Conservation (phyloP, 2,888 invertebrate species). For the Achlya flavicornis region DNA sequence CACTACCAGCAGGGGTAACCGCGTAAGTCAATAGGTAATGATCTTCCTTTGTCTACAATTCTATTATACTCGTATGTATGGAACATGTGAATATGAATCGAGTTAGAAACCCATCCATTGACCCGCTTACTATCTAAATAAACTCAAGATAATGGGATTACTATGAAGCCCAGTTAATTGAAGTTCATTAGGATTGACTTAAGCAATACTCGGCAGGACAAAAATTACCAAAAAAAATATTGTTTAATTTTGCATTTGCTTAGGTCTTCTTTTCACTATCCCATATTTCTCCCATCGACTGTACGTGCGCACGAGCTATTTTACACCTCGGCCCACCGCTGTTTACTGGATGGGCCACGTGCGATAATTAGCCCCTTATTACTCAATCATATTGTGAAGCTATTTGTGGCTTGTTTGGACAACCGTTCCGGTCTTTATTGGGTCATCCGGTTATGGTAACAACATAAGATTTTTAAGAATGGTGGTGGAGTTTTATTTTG, state of each 20-base stretch:
- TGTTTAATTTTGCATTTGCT: too few species aligned
- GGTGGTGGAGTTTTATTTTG: neutral
- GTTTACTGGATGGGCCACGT: constrained; percentile 63
- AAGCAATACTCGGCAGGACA: constrained; percentile 19
- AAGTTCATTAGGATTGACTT: too few species aligned
- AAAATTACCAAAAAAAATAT: constrained; percentile 26
- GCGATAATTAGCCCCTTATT: constrained; percentile 65
- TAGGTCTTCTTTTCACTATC: too few species aligned
- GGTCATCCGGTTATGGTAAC: constrained; percentile 35
- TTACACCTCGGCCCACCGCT: constrained; percentile 30
- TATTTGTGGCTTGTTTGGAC: constrained; percentile 66
- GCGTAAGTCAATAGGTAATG: too few species aligned
- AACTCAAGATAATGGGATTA: too few species aligned
- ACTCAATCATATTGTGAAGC: constrained; percentile 70
- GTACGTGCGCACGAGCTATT: constrained; percentile 20
- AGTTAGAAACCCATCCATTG: too few species aligned
- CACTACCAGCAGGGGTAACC: too few species aligned
- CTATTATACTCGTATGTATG: too few species aligned
- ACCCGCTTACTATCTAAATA: too few species aligned
- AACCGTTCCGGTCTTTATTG: constrained; percentile 43
- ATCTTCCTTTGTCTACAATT: too few species aligned
- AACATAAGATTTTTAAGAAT: constrained; percentile 4
- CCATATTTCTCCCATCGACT: constrained; percentile 11
- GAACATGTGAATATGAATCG: too few species aligned
- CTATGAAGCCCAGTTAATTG: too few species aligned